A percentile compares a stretch with the other conserved stretches of the same genome.
Conservation (phyloP, 2,888 invertebrate genomes). For the Mactromeris polynyma region DNA sequence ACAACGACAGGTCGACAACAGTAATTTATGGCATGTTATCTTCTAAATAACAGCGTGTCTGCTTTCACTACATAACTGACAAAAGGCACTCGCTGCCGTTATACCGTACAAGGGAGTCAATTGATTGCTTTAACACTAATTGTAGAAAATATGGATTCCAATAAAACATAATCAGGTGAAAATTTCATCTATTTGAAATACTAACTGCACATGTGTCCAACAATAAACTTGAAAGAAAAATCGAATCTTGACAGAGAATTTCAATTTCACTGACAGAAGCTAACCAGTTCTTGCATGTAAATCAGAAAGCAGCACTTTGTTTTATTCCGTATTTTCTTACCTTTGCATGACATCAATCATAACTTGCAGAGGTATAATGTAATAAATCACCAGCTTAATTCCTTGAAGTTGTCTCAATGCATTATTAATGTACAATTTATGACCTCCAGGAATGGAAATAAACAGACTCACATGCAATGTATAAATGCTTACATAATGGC, state of each 20-base stretch:
- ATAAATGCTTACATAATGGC: too few relatives aligned
- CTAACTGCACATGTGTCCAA: background rate
- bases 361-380: background rate
- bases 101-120: background rate
- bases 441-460: background rate
- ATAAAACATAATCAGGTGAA: background rate
- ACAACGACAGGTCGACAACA: background rate
- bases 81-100: background rate
- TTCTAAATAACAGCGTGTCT: background rate
- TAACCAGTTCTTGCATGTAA: background rate
- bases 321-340: background rate
- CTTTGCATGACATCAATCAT: background rate
- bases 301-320: background rate
- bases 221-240: slow-evolving; percentile 15
- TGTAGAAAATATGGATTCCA: background rate
- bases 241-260: background rate
- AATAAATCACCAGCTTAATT: background rate
- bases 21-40: slow-evolving; percentile 29
- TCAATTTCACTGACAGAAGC: background rate
- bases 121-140: background rate
- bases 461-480: too few relatives aligned
- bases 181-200: background rate
- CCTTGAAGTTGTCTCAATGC: background rate
- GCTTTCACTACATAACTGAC: slow-evolving; percentile 10
- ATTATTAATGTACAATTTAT: background rate